Conservation (phyloP, 2,888 invertebrate genomes). For the Anagyrus pseudococci region DNA sequence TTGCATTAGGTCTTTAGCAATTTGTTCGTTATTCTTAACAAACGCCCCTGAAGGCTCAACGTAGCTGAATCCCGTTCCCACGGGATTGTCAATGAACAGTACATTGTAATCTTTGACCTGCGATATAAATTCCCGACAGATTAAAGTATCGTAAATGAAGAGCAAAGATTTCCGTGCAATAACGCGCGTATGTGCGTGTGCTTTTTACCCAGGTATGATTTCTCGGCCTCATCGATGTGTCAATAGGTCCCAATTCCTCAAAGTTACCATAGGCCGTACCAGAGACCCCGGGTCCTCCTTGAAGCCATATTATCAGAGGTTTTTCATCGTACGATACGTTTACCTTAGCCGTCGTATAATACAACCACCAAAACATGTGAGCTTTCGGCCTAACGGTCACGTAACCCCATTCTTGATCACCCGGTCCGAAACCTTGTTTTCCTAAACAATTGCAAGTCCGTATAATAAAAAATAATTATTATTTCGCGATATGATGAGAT, state of each 20-base stretch:
- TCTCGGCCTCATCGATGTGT: constrained; percentile 63
- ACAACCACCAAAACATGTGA: constrained; percentile 67
- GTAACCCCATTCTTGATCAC: constrained; percentile 66
- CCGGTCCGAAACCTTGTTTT: constrained; percentile 65
- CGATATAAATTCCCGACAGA: constrained; percentile 39
- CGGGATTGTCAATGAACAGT: constrained; percentile 89
- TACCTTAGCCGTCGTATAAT: constrained; percentile 61
- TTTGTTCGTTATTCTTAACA: constrained; percentile 69
- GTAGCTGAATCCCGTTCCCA: constrained; percentile 87
- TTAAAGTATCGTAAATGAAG: too few species aligned
- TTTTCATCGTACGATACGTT: constrained; percentile 35
- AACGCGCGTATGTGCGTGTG: too few species aligned
- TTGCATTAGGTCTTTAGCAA: constrained; percentile 77
- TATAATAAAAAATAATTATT: too few species aligned
- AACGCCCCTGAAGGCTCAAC: constrained; percentile 66
- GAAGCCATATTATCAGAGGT: constrained; percentile 65
- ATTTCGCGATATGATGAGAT: too few species aligned
- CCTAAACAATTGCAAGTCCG: constrained; percentile 16
- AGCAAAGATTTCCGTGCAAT: too few species aligned
- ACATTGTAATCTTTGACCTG: constrained; percentile 81
- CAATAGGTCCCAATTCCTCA: constrained; percentile 67
- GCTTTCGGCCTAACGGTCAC: constrained; percentile 63
- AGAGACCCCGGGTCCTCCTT: constrained; percentile 67
- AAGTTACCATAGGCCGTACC: constrained; percentile 69
- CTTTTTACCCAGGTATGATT: constrained; percentile 68